Evolutionary conservation across 92 coral and sea anemone genomes (phyloP).

Genomic region (Pocillopora meandrina): DNA sequence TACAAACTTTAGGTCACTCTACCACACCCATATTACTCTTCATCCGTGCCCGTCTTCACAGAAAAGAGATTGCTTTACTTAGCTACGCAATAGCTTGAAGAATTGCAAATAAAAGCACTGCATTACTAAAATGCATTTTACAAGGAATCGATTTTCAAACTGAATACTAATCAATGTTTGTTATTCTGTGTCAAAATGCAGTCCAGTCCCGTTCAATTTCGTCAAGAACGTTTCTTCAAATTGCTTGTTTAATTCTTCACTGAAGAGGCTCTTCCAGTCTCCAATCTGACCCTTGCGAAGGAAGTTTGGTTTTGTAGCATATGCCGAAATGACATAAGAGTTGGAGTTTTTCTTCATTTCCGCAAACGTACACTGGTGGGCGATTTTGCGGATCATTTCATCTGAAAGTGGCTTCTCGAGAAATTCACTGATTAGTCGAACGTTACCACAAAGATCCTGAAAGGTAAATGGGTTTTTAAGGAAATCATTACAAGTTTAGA

Average conservation of each 20-base stretch:
- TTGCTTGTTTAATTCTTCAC: conserved; percentile 26
- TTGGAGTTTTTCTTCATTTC: conserved; percentile 43
- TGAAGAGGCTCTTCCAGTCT: conserved; percentile 42
- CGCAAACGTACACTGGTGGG: conserved; percentile 45
- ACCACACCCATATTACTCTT: too few relatives aligned
- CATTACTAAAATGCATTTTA: too few relatives aligned
- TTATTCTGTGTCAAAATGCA: conserved; percentile 30
- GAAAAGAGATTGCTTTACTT: too few relatives aligned
- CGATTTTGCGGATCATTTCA: conserved; percentile 24
- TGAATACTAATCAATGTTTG: background rate
- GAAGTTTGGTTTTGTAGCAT: conserved; percentile 19
- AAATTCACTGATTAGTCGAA: conserved; percentile 32
- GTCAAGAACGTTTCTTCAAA: conserved; percentile 34
- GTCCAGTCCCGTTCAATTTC: conserved; percentile 30
- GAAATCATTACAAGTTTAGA: too few relatives aligned
- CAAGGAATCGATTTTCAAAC: too few relatives aligned
- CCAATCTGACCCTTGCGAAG: conserved; percentile 52
- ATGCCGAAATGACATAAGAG: background rate
- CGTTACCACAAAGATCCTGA: conserved; percentile 31
- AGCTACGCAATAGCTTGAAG: too few relatives aligned
- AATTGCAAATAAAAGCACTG: too few relatives aligned
- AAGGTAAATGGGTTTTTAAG: background rate
- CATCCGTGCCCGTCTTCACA: too few relatives aligned
- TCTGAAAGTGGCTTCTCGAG: conserved; percentile 29
- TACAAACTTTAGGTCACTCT: too few relatives aligned